phyloP scores from a whole-genome alignment of 1,140 invertebrate species.

The Hypsibius dujardini region DNA sequence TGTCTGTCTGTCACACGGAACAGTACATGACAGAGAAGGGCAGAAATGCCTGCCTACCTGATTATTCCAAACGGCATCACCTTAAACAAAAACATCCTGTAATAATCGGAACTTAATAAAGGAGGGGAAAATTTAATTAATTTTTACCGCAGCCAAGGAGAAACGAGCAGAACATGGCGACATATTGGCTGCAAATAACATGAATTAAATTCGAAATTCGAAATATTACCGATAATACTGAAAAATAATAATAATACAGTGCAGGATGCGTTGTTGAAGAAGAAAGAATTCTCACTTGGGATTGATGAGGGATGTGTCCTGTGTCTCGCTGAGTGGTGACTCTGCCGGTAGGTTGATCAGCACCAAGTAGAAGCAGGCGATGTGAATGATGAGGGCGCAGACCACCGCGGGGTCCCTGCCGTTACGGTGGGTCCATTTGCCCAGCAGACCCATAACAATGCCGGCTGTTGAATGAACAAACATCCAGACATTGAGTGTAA shows the following conservation, averaged over 20 bases:
- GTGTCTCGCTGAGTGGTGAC: conserved; percentile 49
- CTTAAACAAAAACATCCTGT: not conserved
- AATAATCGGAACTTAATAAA: not conserved
- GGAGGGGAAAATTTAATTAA: not conserved
- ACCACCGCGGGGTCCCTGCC: conserved; percentile 72
- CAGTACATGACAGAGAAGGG: too few species aligned
- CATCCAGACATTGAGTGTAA: not conserved
- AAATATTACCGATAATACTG: not conserved
- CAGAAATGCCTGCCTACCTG: conserved; percentile 35
- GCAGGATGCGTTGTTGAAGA: too few species aligned
- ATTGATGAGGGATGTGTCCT: conserved; percentile 39
- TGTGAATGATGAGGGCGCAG: conserved; percentile 59
- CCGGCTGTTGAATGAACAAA: conserved; percentile 43
- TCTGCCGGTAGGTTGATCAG: conserved; percentile 68
- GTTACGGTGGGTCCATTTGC: conserved; percentile 55
- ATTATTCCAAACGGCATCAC: conserved; percentile 82
- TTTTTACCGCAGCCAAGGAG: conserved; percentile 65
- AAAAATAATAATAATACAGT: too few species aligned
- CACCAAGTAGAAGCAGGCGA: conserved; percentile 56
- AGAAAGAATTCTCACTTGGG: conserved; percentile 31
- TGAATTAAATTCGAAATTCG: not conserved
- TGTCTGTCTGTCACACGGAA: too few species aligned
- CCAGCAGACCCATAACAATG: conserved; percentile 67
- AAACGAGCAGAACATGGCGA: conserved; percentile 75
- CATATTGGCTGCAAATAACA: conserved; percentile 35